A percentile compares a stretch with the other conserved stretches of the same genome.
These are phyloP conservation scores for Xestia rhomboidea DNA, from an alignment of 2,888 invertebrate genomes.

Conservation along the genomic window DNA sequence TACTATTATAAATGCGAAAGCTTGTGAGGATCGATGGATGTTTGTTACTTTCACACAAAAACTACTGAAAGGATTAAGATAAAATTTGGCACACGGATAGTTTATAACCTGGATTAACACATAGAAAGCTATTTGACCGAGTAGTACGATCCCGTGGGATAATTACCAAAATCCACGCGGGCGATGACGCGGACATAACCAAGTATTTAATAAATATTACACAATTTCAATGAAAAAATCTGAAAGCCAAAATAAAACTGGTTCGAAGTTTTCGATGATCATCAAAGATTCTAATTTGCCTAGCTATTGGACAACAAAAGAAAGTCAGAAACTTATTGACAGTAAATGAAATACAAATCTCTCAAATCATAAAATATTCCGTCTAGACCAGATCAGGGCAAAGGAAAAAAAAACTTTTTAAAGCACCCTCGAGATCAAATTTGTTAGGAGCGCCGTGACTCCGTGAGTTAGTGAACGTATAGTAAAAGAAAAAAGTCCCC, in stretches of 20 bases:
- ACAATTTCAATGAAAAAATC: constrained; percentile 36
- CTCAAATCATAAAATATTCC: constrained; percentile 72
- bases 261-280: not conserved
- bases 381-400: constrained; percentile 81
- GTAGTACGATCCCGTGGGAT: not conserved
- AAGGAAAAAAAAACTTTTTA: constrained; percentile 79
- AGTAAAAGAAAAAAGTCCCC: constrained; percentile 83
- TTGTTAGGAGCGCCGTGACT: constrained; percentile 81
- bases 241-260: not conserved
- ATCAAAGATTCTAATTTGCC: constrained; percentile 5
- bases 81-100: not conserved
- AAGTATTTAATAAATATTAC: constrained; percentile 45
- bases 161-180: not conserved
- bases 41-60: not conserved
- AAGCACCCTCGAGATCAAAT: constrained; percentile 85
- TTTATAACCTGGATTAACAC: not conserved
- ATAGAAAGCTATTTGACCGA: not conserved
- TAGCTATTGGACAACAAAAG: constrained; percentile 11
- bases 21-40: not conserved
- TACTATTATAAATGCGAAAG: not conserved
- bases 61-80: not conserved
- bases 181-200: not conserved
- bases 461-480: constrained; percentile 79
- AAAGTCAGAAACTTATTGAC: constrained; percentile 30
- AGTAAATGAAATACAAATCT: constrained; percentile 44